These are phyloP conservation scores for Todiramphus saurophagus DNA, from an alignment of 2,113 vertebrate species.

Conservation along the genomic window DNA sequence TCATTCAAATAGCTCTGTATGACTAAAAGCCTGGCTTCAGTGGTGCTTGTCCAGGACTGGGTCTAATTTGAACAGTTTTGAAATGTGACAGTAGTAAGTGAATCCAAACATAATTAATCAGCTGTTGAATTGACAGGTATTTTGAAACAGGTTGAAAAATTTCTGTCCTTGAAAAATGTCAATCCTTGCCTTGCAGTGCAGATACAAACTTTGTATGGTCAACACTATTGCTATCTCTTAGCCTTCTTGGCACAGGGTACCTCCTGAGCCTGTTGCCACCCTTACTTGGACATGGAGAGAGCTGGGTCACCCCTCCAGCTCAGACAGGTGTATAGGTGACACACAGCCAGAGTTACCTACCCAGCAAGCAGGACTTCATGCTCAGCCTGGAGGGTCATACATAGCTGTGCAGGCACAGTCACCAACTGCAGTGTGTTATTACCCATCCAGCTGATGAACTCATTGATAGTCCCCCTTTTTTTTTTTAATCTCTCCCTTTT, in stretches of 20 bases:
- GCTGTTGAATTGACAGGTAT: not conserved
- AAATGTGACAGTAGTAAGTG: not conserved
- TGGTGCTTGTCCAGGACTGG: not conserved
- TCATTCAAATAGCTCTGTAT: not conserved
- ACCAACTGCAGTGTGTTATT: not conserved
- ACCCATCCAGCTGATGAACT: not conserved
- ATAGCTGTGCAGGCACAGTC: not conserved
- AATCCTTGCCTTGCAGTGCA: rapidly evolving
- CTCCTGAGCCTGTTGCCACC: not conserved
- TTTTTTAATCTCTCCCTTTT: not conserved
- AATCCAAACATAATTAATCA: not conserved
- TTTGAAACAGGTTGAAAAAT: not conserved
- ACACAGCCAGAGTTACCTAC: not conserved
- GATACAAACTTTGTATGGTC: not conserved
- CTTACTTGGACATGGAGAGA: not conserved
- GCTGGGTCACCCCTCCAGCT: not conserved
- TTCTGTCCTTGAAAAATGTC: too few relatives aligned
- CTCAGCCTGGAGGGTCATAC: not conserved
- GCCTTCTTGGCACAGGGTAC: rapidly evolving
- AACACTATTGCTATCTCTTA: not conserved
- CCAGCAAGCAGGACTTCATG: not conserved
- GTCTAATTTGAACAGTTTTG: not conserved
- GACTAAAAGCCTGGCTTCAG: not conserved
- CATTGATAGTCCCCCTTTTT: not conserved
- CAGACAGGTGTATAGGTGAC: not conserved